Percentiles rank a stretch among this genome's conserved stretches.
Evolutionary conservation across 2,888 invertebrate species (phyloP).

Genomic region (Cheilosia pagana): DNA sequence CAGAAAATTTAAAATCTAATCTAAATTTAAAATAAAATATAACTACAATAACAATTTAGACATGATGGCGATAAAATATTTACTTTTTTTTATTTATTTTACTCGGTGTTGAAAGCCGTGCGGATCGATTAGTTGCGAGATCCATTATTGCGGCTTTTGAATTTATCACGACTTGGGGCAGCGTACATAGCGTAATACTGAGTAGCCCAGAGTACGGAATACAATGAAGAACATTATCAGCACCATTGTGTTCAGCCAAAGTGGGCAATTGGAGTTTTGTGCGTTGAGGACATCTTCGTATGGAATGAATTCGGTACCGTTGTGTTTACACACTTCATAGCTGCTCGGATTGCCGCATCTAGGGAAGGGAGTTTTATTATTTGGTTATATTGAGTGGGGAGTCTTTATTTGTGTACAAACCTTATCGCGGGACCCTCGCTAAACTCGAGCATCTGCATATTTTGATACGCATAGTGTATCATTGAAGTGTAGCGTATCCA

Average conservation of each 20-base stretch:
- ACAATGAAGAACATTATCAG: conserved; percentile 88
- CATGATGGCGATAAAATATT: conserved; percentile 61
- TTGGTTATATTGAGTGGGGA: neutral
- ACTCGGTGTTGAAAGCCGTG: neutral
- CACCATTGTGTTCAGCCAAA: conserved; percentile 90
- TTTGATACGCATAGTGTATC: conserved; percentile 92
- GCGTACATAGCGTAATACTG: conserved; percentile 89
- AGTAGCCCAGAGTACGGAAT: conserved; percentile 89
- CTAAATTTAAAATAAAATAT: conserved; percentile 42
- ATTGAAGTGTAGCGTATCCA: conserved; percentile 91
- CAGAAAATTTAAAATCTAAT: conserved; percentile 39
- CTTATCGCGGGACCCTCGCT: conserved; percentile 87
- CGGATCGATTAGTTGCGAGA: neutral
- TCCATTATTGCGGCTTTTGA: neutral
- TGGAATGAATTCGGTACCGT: conserved; percentile 85
- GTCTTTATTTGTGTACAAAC: conserved; percentile 83
- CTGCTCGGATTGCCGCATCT: conserved; percentile 89
- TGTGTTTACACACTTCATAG: conserved; percentile 86
- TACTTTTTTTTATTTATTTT: neutral
- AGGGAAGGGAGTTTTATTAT: conserved; percentile 76
- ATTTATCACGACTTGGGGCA: conserved; percentile 85
- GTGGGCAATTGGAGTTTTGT: conserved; percentile 87
- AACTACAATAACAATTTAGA: conserved; percentile 62
- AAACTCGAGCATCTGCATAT: conserved; percentile 92
- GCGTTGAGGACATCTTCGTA: conserved; percentile 87